Evolutionary conservation across 2,113 vertebrate genomes (phyloP), one percentile per base, ranked within the genome.

Genomic region (Rhabdomys dilectus): DNA sequence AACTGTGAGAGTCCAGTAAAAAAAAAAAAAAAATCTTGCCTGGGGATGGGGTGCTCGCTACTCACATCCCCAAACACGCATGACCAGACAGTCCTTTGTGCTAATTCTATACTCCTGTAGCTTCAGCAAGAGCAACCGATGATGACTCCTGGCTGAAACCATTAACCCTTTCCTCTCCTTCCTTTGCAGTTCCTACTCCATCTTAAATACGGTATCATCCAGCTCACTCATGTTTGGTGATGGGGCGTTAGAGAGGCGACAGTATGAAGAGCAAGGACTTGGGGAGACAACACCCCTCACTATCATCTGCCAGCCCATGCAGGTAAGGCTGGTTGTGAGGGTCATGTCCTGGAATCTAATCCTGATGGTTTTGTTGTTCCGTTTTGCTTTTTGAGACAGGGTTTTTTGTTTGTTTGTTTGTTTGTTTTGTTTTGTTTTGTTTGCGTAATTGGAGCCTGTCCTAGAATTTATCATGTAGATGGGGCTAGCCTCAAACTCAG

Each of bases 251-350:
- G 99, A 99, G 81, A 99, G 99, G 68, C 98, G 99, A 92, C 98
- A 98, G 34, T 98, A 99, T 36, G 99, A 99, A 29, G 99, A 99
- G n/a, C 98, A 99, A 45, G 98, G 99, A 3, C 98, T 98, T 0
- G 98, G 98, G 70, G 99, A 99, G 0, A 34, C 99, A 0, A 97
- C 98, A 1, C 98, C 99, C 21, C 98, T 99, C 39, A 97, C 99
- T 1, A 99, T 99, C 97, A 99, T 99, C 97, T 99, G 99, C 98
- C 99, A 99, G 95, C 99, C 99, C 0, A 97, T 99, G 98, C 99
- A 99, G 99, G 99, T 99, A 95, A 97, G 94, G 58, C 39, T 51
- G 26, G 22, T n/a, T 2, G 0, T 0, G 2, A 29, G 77, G 58
- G 53, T 21, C 76, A 12, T 31, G 0, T 10, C 42, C 75, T 85